Conservation (phyloP, 2,113 vertebrate genomes). For the Agapornis roseicollis region DNA sequence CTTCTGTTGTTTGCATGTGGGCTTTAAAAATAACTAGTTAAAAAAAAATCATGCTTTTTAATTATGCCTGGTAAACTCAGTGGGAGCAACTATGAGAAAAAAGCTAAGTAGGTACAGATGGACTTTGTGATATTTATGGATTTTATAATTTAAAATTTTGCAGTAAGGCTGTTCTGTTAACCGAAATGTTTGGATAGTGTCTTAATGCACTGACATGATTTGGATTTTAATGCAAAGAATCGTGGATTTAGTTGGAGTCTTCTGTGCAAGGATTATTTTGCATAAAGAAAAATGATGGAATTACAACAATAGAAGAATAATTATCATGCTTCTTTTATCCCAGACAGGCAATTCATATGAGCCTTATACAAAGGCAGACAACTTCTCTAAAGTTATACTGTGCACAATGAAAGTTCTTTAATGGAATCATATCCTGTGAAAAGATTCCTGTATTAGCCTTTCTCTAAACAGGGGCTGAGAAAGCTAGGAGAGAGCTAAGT, state of each 20-base stretch:
- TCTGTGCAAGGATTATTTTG: neutral
- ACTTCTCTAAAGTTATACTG: neutral
- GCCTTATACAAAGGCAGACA: neutral
- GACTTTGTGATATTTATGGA: neutral
- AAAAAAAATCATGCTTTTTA: neutral
- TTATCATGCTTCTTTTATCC: neutral
- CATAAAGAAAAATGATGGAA: neutral
- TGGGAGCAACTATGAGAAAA: neutral
- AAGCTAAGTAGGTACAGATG: neutral
- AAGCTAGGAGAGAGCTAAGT: neutral
- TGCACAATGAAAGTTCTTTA: neutral
- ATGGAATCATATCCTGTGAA: neutral
- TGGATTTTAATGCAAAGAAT: neutral
- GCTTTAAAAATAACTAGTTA: neutral
- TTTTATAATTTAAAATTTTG: neutral
- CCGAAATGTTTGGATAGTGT: neutral
- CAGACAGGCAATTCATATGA: neutral
- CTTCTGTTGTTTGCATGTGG: neutral
- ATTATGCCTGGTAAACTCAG: neutral
- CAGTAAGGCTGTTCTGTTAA: neutral
- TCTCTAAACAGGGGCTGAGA: neutral
- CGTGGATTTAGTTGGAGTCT: neutral
- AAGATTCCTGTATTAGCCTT: slow-evolving; percentile 25
- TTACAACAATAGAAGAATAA: neutral
- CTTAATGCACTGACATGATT: neutral